Evolutionary conservation across 2,888 invertebrate species (phyloP).

Genomic region (Pterobdella sp.): DNA sequence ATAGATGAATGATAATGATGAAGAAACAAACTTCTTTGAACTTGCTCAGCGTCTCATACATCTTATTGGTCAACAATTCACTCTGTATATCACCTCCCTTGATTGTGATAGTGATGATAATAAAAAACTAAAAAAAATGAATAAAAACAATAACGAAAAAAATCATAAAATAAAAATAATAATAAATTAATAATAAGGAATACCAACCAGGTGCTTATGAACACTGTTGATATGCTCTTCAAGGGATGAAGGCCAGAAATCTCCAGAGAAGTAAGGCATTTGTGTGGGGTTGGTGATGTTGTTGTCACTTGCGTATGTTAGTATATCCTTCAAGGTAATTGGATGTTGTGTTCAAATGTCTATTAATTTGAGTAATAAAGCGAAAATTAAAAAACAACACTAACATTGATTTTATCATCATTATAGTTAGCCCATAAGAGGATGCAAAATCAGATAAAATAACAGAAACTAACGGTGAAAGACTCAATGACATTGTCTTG

Average conservation of each 20-base stretch:
- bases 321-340: constrained; percentile 54
- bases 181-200: no score
- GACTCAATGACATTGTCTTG: constrained; percentile 94
- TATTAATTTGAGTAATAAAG: no score
- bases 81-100: no score
- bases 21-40: constrained; percentile 16
- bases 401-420: no score
- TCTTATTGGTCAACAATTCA: no score
- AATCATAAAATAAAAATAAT: not conserved
- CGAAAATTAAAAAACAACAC: no score
- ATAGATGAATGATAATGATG: not conserved
- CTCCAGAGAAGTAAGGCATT: constrained; percentile 58
- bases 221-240: constrained; percentile 62
- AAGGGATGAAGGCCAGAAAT: constrained; percentile 98
- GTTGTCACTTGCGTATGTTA: constrained; percentile 97
- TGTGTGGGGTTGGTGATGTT: constrained; percentile 61
- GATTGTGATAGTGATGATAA: not conserved
- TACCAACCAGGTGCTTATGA: constrained; percentile 17
- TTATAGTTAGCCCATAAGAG: not conserved
- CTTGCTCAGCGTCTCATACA: constrained; percentile 20
- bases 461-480: constrained; percentile 65
- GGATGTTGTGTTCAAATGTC: no score
- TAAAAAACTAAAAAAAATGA: not conserved
- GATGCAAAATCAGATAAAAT: no score
- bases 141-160: not conserved